Evolutionary conservation across 2,113 vertebrate species (phyloP), one percentile per base, ranked within the genome.

Genomic region (Hiodon tergisus): DNA sequence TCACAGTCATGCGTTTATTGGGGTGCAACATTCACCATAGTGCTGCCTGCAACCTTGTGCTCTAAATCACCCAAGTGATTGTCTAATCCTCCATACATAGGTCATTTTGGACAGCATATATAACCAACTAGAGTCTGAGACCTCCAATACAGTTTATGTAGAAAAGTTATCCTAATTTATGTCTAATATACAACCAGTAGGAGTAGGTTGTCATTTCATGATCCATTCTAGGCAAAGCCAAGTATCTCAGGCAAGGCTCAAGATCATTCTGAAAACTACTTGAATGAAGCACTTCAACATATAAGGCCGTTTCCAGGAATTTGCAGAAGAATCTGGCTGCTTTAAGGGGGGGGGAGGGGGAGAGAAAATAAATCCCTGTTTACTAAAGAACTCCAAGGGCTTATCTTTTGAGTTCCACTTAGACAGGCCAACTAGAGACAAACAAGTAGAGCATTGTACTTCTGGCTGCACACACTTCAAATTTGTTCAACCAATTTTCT

Each of bases 401-500:
- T 77, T 82, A 80, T 83, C 79, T 76, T 46, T 68, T 60, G 4
- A 72, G 76, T 78, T 60, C 50, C 53, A 61, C 51, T 55, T 57
- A 62, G 76, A 72, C 53, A 65, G 54, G 74, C 69, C 70, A 58
- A 51, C 51, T 50, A 58, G 73, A 76, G 67, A 71, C 79, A 82
- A 77, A 86, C 85, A 87, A 84, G 6, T 4, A 3, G 0, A 16
- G 47, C 78, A 85, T 83, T 87, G 85, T 85, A 13, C 78, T 77
- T 73, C 77, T 68, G 66, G 76, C 67, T 76, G 54, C 11, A 17
- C 78, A 78, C 76, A 76, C 80, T 80, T 81, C 76, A 81, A 84
- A 87, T 82, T 85, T 86, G 84, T 86, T 83, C 79, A 52, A 79
- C 77, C 84, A 85, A 81, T 83, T 85, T 84, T 83, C 78, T 48